Evolutionary conservation across 2,797 vertebrate species (phyloP).

Genomic region (Gadopsis bispinosus): DNA sequence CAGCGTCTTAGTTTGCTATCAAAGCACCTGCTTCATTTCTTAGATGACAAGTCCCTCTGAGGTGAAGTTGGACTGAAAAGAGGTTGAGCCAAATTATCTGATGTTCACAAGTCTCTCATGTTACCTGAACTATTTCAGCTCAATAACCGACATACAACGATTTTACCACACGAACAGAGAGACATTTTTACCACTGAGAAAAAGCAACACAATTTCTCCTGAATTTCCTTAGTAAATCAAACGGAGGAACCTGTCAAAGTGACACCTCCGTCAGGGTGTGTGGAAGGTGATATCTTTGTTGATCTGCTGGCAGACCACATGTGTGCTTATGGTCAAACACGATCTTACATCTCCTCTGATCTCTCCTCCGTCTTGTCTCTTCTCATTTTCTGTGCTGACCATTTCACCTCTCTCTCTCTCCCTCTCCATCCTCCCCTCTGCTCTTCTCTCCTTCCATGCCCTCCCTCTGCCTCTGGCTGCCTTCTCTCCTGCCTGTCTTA

Average conservation of each 20-base stretch:
- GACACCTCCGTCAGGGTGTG: conserved; percentile 9
- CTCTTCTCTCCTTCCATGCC: conserved; percentile 12
- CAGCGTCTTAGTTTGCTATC: not conserved
- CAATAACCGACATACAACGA: not conserved
- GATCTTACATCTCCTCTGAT: conserved; percentile 24
- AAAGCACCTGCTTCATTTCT: conserved; percentile 4
- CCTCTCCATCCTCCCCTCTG: conserved; percentile 13
- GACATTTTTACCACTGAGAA: not conserved
- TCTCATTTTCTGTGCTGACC: conserved; percentile 24
- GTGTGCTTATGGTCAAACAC: conserved; percentile 45
- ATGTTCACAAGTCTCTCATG: not conserved
- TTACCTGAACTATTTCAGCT: conserved; percentile 19
- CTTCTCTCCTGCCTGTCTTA: not conserved
- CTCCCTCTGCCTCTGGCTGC: conserved; percentile 15
- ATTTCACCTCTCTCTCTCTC: conserved; percentile 9
- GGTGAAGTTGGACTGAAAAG: conserved; percentile 10
- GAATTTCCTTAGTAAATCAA: not conserved
- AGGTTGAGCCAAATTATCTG: not conserved
- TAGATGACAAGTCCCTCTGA: not conserved
- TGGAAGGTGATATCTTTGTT: conserved; percentile 33
- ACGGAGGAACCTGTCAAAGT: conserved; percentile 2
- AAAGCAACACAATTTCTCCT: conserved; percentile 2
- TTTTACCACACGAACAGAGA: not conserved
- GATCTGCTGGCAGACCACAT: conserved; percentile 30
- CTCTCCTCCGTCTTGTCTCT: conserved; percentile 17